phyloP scores from a whole-genome alignment of 2,797 vertebrate species.

The Myotis planiceps region DNA sequence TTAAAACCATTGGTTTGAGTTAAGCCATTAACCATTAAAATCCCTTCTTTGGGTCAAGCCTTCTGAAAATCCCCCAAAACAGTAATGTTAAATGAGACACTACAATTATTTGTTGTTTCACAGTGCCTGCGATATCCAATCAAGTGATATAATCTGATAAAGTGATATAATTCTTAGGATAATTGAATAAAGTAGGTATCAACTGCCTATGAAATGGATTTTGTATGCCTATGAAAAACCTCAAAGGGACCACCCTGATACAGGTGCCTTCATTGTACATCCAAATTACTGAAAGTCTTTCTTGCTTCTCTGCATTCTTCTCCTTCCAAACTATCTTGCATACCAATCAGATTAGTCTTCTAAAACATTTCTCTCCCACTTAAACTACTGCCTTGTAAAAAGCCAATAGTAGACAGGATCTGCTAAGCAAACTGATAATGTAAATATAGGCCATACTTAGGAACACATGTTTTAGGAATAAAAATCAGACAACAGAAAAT shows the following conservation, averaged over 20 bases:
- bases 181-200: background rate
- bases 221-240: background rate
- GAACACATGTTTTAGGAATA: background rate
- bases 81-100: background rate
- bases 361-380: constrained; percentile 13
- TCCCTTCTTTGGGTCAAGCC: constrained; percentile 7
- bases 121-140: background rate
- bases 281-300: constrained; percentile 2
- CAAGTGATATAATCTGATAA: background rate
- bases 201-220: background rate
- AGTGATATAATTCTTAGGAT: no score
- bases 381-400: background rate
- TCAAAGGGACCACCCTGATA: background rate
- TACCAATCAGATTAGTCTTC: background rate
- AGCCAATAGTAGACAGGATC: background rate
- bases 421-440: background rate
- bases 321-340: background rate
- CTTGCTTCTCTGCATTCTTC: background rate
- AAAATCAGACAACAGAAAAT: background rate
- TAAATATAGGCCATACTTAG: background rate
- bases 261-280: background rate
- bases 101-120: background rate
- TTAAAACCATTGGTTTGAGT: background rate
- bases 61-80: background rate
- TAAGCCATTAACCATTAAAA: background rate